A percentile compares a stretch with the other conserved stretches of the same genome.
phyloP scores from a whole-genome alignment of 1,140 invertebrate genomes.

The Eurosta solidaginis region DNA sequence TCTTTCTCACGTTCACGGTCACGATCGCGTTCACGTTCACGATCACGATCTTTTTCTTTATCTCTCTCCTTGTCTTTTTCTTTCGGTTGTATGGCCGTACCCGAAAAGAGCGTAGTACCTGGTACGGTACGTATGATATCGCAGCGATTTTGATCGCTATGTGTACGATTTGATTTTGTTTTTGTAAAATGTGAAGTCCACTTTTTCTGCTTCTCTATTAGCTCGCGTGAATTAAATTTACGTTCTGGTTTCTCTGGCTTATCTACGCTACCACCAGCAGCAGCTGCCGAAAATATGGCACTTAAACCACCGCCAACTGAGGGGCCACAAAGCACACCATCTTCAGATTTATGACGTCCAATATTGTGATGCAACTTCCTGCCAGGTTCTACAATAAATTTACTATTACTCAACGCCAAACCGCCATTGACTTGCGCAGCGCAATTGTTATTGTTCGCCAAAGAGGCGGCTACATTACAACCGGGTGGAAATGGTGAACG shows the following conservation, averaged over 20 bases:
- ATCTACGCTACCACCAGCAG: slow-evolving; percentile 44
- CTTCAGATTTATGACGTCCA: slow-evolving; percentile 61
- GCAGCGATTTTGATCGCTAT: slow-evolving; percentile 68
- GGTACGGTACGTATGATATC: slow-evolving; percentile 58
- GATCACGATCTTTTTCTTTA: neutral
- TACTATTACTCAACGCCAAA: slow-evolving; percentile 39
- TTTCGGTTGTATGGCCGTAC: slow-evolving; percentile 35
- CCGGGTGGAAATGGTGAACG: slow-evolving; percentile 54
- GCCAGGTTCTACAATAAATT: slow-evolving; percentile 50
- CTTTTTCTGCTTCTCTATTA: slow-evolving; percentile 88
- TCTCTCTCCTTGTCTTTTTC: slow-evolving; percentile 9
- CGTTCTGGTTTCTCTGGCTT: slow-evolving; percentile 79
- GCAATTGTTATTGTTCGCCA: slow-evolving; percentile 45
- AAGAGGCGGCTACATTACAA: slow-evolving; percentile 38
- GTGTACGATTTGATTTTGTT: slow-evolving; percentile 67
- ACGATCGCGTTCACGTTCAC: neutral
- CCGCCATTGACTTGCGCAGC: slow-evolving; percentile 31
- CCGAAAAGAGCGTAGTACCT: slow-evolving; percentile 51
- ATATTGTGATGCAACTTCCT: slow-evolving; percentile 45
- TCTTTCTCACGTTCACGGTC: neutral
- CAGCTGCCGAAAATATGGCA: slow-evolving; percentile 17
- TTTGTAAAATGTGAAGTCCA: slow-evolving; percentile 90
- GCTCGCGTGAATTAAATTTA: slow-evolving; percentile 79
- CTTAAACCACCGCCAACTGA: neutral
- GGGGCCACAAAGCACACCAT: slow-evolving; percentile 41